A percentile compares a stretch with the other conserved stretches of the same genome.
Conservation (phyloP, 2,888 invertebrate genomes). For the Drosophila borborema region DNA sequence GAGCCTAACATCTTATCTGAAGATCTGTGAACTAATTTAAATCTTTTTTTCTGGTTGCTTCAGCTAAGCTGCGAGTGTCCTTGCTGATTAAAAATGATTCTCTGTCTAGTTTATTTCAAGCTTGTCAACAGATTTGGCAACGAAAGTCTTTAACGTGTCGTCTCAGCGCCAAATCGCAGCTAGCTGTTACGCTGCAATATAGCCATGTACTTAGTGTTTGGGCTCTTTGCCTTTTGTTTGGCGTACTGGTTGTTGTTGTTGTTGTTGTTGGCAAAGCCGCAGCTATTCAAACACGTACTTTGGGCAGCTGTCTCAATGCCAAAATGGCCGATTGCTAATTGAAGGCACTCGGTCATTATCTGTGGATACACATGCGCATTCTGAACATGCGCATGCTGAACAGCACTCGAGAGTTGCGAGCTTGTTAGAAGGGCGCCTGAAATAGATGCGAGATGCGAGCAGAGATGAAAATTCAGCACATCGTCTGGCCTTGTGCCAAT, state of each 20-base stretch:
- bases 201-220: not conserved
- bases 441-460: conserved; percentile 35
- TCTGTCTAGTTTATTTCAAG: not conserved
- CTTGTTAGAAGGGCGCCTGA: conserved; percentile 51
- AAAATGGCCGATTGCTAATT: conserved; percentile 67
- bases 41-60: not conserved
- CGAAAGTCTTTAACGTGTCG: not conserved
- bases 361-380: conserved; percentile 54
- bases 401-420: conserved; percentile 68
- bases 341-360: conserved; percentile 79
- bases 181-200: conserved; percentile 12
- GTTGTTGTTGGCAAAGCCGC: conserved; percentile 9
- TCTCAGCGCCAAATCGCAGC: conserved; percentile 1
- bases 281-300: conserved; percentile 40
- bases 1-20: not conserved
- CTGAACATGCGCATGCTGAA: conserved; percentile 53
- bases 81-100: not conserved
- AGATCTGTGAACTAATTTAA: not conserved
- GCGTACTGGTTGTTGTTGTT: not conserved
- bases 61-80: not conserved
- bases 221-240: conserved; percentile 2
- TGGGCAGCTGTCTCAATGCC: conserved; percentile 43
- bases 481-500: conserved; percentile 76
- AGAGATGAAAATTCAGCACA: conserved; percentile 25
- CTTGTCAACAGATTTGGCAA: not conserved